phyloP scores from a whole-genome alignment of 2,797 vertebrate genomes.

The Intellagama lesueurii region DNA sequence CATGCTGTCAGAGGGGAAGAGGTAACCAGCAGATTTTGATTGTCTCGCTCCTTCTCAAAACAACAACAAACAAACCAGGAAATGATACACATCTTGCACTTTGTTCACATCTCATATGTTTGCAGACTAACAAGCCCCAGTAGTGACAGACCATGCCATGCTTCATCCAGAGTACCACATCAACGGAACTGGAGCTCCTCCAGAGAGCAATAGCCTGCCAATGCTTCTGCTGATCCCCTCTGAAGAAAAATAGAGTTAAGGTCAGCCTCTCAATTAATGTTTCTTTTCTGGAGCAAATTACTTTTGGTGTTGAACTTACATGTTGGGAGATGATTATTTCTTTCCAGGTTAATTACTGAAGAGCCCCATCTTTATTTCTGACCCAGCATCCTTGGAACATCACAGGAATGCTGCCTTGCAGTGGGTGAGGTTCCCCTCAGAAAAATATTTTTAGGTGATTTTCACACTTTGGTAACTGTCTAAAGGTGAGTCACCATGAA shows the following conservation, averaged over 20 bases:
- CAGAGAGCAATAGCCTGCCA: slow-evolving; percentile 52
- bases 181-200: slow-evolving; percentile 53
- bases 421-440: too few species aligned
- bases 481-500: slow-evolving; percentile 43
- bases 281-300: slow-evolving; percentile 41
- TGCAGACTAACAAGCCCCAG: slow-evolving; percentile 73
- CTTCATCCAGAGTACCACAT: slow-evolving; percentile 48
- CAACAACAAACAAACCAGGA: slow-evolving; percentile 59
- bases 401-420: slow-evolving; percentile 21
- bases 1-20: neutral
- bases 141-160: slow-evolving; percentile 60
- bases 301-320: slow-evolving; percentile 42
- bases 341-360: slow-evolving; percentile 60
- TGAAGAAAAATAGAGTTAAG: slow-evolving; percentile 57
- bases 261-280: slow-evolving; percentile 66
- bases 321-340: slow-evolving; percentile 32
- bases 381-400: slow-evolving; percentile 30
- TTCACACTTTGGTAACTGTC: slow-evolving; percentile 29
- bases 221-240: slow-evolving; percentile 60
- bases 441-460: neutral
- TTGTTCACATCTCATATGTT: slow-evolving; percentile 59
- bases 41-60: slow-evolving; percentile 63
- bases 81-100: slow-evolving; percentile 45
- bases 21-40: slow-evolving; percentile 58
- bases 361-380: slow-evolving; percentile 37